These are phyloP conservation scores for Puntigrus tetrazona DNA, from an alignment of 2,113 vertebrate species.

Conservation along the genomic window DNA sequence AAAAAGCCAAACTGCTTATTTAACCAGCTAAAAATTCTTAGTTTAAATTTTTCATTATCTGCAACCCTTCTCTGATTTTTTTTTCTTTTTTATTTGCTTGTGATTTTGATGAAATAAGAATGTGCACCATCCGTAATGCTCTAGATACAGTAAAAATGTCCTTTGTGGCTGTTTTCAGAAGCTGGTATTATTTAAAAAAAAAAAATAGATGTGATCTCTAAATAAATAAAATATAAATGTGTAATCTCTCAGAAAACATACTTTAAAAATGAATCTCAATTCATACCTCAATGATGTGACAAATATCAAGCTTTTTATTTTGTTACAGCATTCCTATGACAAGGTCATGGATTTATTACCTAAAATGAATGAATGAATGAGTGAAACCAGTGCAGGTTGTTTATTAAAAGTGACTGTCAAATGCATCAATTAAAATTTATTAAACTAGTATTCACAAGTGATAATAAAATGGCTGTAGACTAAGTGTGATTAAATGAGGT, in stretches of 20 bases:
- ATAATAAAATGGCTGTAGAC: not conserved
- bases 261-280: not conserved
- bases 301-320: not conserved
- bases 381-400: not conserved
- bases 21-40: not conserved
- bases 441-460: not conserved
- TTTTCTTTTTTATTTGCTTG: not conserved
- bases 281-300: not conserved
- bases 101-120: constrained; percentile 30
- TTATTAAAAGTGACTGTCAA: not conserved
- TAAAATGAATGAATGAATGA: not conserved
- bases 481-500: not conserved
- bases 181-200: too few relatives aligned
- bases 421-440: not conserved
- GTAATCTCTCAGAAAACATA: not conserved
- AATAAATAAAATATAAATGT: not conserved
- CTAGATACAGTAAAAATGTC: not conserved
- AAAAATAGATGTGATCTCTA: not conserved
- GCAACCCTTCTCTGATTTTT: not conserved
- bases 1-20: not conserved
- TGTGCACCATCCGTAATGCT: not conserved
- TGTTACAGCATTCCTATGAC: not conserved
- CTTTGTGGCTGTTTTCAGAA: too few relatives aligned
- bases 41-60: not conserved
- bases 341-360: not conserved